Percentiles rank a stretch among this genome's conserved stretches.
These are phyloP conservation scores for Cliona cf. orientalis DNA, from an alignment of 37 sponge, comb jelly and placozoan species.

Conservation along the genomic window DNA sequence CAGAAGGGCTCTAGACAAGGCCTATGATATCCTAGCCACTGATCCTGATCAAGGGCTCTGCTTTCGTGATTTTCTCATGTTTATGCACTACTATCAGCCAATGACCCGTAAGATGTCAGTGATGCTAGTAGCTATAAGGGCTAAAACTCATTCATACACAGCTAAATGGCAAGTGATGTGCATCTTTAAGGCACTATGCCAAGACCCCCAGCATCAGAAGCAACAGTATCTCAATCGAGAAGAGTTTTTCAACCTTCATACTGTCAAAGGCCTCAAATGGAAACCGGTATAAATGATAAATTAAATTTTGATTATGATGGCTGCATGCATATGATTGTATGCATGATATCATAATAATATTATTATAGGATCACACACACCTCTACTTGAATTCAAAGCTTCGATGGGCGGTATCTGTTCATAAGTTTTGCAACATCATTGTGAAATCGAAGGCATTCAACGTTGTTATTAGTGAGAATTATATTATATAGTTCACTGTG, in stretches of 20 bases:
- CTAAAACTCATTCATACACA: conserved; percentile 3
- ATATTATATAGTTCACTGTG: no score
- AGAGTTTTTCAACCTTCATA: conserved; percentile 62
- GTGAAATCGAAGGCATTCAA: conserved; percentile 29
- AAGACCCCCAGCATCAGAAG: no score
- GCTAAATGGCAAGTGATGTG: conserved; percentile 59
- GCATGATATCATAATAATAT: no score
- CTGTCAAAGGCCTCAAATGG: conserved; percentile 43
- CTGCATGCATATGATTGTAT: no score
- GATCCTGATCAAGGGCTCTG: neutral
- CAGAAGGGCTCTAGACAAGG: conserved; percentile 47
- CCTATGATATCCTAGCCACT: conserved; percentile 19
- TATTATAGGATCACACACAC: no score
- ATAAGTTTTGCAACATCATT: conserved; percentile 8
- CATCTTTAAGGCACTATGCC: conserved; percentile 59
- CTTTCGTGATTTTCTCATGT: conserved; percentile 45
- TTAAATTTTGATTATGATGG: no score
- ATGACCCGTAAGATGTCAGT: conserved; percentile 33
- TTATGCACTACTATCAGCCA: conserved; percentile 59
- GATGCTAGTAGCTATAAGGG: neutral
- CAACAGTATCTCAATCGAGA: conserved; percentile 25
- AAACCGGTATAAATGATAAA: conserved; percentile 24
- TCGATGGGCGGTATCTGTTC: no score
- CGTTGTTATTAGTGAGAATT: conserved; percentile 20
- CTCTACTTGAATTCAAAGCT: no score